phyloP scores from a whole-genome alignment of 2,797 vertebrate species.

The Danionella dracula region DNA sequence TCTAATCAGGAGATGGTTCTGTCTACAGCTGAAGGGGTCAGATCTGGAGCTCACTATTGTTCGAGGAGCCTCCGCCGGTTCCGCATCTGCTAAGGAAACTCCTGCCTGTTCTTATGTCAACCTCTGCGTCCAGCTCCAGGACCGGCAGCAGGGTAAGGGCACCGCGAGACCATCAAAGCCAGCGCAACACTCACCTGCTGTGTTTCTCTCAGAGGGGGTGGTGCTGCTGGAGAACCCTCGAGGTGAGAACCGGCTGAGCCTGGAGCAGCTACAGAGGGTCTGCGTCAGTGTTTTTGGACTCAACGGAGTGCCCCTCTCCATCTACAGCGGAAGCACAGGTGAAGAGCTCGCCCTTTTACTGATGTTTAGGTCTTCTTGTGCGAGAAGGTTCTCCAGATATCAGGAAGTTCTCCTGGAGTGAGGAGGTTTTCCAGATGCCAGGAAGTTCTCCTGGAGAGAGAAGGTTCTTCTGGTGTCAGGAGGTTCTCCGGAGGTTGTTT shows the following conservation, averaged over 20 bases:
- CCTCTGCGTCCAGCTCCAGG: slow-evolving; percentile 74
- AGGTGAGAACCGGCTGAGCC: slow-evolving; percentile 78
- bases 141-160: slow-evolving; percentile 79
- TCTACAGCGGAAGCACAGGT: slow-evolving; percentile 80
- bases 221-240: slow-evolving; percentile 92
- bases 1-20: neutral
- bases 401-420: too few relatives aligned
- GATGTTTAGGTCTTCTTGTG: too few relatives aligned
- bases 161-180: neutral
- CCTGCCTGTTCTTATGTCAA: slow-evolving; percentile 87
- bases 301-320: slow-evolving; percentile 61
- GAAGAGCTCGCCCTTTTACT: neutral
- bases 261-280: slow-evolving; percentile 71
- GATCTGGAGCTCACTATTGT: slow-evolving; percentile 88
- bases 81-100: slow-evolving; percentile 52
- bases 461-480: too few relatives aligned
- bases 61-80: slow-evolving; percentile 61
- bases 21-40: slow-evolving; percentile 83
- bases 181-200: too few relatives aligned
- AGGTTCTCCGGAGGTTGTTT: too few relatives aligned
- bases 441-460: too few relatives aligned
- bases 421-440: too few relatives aligned
- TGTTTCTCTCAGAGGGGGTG: slow-evolving; percentile 73
- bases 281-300: slow-evolving; percentile 82
- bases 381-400: too few relatives aligned